Conservation (phyloP, 1,140 invertebrate species). For the Homalodisca vitripennis region DNA sequence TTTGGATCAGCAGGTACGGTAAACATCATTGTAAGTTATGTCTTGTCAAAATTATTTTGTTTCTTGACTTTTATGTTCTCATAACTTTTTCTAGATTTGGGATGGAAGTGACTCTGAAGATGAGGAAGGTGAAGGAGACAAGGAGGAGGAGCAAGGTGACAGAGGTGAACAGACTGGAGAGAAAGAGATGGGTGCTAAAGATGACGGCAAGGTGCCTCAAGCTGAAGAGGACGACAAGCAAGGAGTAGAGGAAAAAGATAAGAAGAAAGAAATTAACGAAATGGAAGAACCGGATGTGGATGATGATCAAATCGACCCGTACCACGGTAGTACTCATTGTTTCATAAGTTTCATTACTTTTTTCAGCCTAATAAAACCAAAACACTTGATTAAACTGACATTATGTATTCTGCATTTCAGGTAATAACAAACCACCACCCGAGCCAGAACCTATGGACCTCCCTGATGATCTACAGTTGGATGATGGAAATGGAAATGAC, state of each 20-base stretch:
- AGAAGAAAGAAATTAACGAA: slow-evolving; percentile 70
- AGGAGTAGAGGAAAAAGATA: slow-evolving; percentile 53
- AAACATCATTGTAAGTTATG: background rate
- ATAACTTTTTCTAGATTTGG: slow-evolving; percentile 70
- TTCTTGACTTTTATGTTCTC: background rate
- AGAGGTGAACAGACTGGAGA: slow-evolving; percentile 48
- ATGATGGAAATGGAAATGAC: slow-evolving; percentile 61
- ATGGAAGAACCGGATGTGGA: slow-evolving; percentile 76
- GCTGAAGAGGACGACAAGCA: slow-evolving; percentile 54
- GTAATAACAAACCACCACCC: slow-evolving; percentile 65
- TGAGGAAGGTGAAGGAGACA: slow-evolving; percentile 58
- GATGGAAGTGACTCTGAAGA: slow-evolving; percentile 83
- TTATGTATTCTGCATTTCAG: no score
- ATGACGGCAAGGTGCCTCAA: slow-evolving; percentile 56
- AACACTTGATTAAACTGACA: no score
- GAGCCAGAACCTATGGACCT: slow-evolving; percentile 84
- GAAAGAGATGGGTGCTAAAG: slow-evolving; percentile 57
- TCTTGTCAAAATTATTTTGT: background rate
- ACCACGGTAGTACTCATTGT: slow-evolving; percentile 60
- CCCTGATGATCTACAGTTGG: slow-evolving; percentile 81
- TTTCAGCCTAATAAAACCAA: background rate
- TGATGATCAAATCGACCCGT: slow-evolving; percentile 83
- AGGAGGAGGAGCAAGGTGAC: slow-evolving; percentile 60
- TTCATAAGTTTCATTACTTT: background rate
- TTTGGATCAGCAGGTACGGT: slow-evolving; percentile 58